Evolutionary conservation across 2,797 vertebrate genomes (phyloP), one percentile per base, ranked within the genome.

Genomic region (Hypotaenidia okinawae): DNA sequence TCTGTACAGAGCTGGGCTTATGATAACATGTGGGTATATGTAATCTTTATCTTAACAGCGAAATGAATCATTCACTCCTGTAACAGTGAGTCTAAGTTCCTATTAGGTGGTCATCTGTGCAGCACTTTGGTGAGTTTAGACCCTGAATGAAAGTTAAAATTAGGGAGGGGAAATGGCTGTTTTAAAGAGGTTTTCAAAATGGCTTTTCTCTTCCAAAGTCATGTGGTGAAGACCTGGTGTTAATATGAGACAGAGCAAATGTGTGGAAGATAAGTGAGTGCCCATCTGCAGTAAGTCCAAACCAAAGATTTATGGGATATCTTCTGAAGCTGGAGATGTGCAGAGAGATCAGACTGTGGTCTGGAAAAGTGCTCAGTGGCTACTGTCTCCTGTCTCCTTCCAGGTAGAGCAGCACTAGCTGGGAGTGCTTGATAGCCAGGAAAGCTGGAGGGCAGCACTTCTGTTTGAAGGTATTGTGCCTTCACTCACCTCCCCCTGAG

Each of bases 171-270:
- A 63, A 75, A 81, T 21, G 0, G 32, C 45, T 74, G 11, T 69
- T 93, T 95, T 94, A 77, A 87, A 52, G 66, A 82, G 33, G 18
- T 80, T 37, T 51, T 23, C 22, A 75, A 92, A 94, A 62, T 41
- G 82, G 41, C 19, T 80, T 90, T 93, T 79, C 7, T 92, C 18
- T 91, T 92, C 43, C 67, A 49, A 91, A 91, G 59, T 92, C 69
- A 7, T 27, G 24, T 66, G 39, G 47, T 55, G 43, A 90, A 85
- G 72, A 85, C 41, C 21, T 32, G 24, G 66, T 75, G 85, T 77
- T 94, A 76, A 90, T 67, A 59, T 23, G 58, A 87, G 91, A 49
- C 64, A 89, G 68, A 74, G 41, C 19, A 25, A 87, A 80, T 12
- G 27, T 35, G 41, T 64, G 75, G 55, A 79, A 69, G 83, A 76